A percentile compares a stretch with the other conserved stretches of the same genome.
These are phyloP conservation scores for Acromyrmex echinatior DNA, from an alignment of 1,140 invertebrate species.

Conservation along the genomic window DNA sequence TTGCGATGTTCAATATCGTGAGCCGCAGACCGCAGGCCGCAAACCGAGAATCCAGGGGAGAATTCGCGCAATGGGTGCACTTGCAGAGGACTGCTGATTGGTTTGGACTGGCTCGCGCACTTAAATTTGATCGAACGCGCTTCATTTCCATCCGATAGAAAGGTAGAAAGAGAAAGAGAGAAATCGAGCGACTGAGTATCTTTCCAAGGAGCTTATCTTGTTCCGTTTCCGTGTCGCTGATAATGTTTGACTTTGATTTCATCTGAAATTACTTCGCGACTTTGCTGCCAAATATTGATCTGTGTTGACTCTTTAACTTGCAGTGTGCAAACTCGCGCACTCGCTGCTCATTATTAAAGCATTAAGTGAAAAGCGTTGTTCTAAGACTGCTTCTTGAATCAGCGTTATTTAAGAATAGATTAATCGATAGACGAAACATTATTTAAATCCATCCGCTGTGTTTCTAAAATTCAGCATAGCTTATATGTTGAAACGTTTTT, in stretches of 20 bases:
- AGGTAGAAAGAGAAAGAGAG: background rate
- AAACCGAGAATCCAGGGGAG: conserved; percentile 62
- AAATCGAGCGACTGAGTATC: background rate
- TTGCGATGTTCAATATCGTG: conserved; percentile 68
- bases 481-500: background rate
- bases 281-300: conserved; percentile 38
- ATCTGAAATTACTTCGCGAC: conserved; percentile 52
- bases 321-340: conserved; percentile 4
- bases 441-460: background rate
- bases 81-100: conserved; percentile 65
- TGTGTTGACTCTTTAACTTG: conserved; percentile 32
- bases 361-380: background rate
- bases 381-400: background rate
- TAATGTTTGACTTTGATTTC: conserved; percentile 56
- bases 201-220: conserved; percentile 22
- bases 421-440: background rate
- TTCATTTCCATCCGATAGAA: conserved; percentile 42
- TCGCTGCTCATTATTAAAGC: conserved; percentile 4
- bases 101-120: conserved; percentile 56
- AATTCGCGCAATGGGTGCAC: conserved; percentile 63
- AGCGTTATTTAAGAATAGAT: background rate
- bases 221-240: background rate
- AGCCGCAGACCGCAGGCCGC: conserved; percentile 70
- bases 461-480: background rate
- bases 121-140: conserved; percentile 70